A percentile compares a stretch with the other conserved stretches of the same genome.
Evolutionary conservation across 2,797 vertebrate species (phyloP).

Genomic region (Myotis daubentonii): DNA sequence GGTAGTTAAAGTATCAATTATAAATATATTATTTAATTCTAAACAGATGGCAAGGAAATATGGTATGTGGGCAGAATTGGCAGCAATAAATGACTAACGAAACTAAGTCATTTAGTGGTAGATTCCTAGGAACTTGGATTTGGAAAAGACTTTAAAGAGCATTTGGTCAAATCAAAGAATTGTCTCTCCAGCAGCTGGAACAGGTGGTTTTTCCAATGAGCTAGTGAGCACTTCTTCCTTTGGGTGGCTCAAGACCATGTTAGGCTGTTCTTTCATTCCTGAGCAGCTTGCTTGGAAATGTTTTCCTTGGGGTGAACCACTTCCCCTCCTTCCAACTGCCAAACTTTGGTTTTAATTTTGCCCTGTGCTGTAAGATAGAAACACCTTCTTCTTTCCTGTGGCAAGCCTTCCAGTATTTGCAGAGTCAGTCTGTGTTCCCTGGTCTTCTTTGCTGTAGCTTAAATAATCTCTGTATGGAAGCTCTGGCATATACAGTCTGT

Average conservation of each 20-base stretch:
- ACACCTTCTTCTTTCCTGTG: neutral
- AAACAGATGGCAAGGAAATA: conserved; percentile 64
- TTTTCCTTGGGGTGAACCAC: neutral
- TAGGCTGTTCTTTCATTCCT: neutral
- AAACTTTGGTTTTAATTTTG: neutral
- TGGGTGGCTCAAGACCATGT: neutral
- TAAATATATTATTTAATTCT: conserved; percentile 63
- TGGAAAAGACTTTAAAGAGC: conserved; percentile 52
- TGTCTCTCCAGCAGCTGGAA: neutral
- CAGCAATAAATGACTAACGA: conserved; percentile 47
- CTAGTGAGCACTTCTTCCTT: neutral
- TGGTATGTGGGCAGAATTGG: conserved; percentile 34
- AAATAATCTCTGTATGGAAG: neutral
- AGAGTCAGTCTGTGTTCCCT: neutral
- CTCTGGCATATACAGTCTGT: neutral
- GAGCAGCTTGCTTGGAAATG: neutral
- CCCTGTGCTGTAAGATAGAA: neutral
- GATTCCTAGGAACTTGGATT: conserved; percentile 46
- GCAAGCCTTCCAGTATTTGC: neutral
- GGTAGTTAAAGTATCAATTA: conserved; percentile 44
- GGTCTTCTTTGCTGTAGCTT: neutral
- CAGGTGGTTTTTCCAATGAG: neutral
- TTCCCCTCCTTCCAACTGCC: neutral
- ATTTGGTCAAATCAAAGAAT: conserved; percentile 31
- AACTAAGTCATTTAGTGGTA: conserved; percentile 48